Conservation (phyloP, 2,888 invertebrate genomes). For the Notocelia uddmanniana region DNA sequence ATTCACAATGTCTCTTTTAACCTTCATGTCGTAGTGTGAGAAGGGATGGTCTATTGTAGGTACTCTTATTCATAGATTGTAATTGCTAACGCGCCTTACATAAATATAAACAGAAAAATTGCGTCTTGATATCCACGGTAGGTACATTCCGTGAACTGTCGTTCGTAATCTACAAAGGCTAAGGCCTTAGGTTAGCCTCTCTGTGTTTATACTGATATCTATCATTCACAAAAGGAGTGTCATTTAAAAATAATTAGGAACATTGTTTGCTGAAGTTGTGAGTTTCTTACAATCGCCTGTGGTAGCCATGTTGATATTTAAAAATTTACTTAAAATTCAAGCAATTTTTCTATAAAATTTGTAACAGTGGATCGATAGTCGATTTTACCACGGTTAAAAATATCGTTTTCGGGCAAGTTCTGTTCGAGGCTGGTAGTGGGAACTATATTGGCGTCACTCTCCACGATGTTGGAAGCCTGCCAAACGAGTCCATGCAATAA, state of each 20-base stretch:
- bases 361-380: neutral
- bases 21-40: neutral
- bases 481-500: conserved; percentile 58
- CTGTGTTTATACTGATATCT: neutral
- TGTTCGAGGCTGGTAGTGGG: conserved; percentile 20
- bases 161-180: neutral
- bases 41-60: conserved; percentile 5
- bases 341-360: conserved; percentile 4
- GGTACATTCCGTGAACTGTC: neutral
- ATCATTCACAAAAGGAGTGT: neutral
- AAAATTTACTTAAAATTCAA: neutral
- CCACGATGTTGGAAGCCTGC: conserved; percentile 57
- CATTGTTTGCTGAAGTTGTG: neutral
- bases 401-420: conserved; percentile 43
- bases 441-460: conserved; percentile 23
- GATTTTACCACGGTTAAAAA: conserved; percentile 29
- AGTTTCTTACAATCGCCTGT: neutral
- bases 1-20: conserved; percentile 1
- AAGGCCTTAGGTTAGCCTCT: neutral
- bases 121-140: neutral
- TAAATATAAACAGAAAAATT: conserved; percentile 18
- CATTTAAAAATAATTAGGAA: neutral
- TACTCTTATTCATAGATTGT: conserved; percentile 9
- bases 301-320: neutral
- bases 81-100: neutral